Base-by-base conservation (phyloP, 2,797 vertebrate species). In the Tangara arthus region DNA sequence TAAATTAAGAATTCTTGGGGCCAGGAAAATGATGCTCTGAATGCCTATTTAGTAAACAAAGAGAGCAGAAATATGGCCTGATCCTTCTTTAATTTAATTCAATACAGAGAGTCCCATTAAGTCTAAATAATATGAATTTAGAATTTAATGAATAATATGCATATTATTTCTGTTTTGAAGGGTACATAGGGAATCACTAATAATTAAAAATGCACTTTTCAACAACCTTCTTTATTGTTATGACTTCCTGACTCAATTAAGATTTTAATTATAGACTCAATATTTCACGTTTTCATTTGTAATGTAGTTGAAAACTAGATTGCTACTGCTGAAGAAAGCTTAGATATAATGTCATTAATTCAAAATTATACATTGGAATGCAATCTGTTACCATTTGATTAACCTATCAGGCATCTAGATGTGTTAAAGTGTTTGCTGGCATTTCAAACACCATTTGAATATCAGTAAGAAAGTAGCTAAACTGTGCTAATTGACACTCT, bases 401-500 rank as follows among this genome's bases (percentile, higher is more conserved):
- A 93, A 77, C 37, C 59, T 90, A 68, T 68, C 39, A 82, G 41
- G 21, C 59, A 84, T 84, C 39, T 59, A 89, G 49, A 88, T 89
- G 81, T 59, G 22, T 70, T 87, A 26, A 90, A 81, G 9, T 30
- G 32, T 86, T 95, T 91, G 44, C 15, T 90, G 68, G 28, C 14
- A 22, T 89, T 91, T 78, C 42, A 63, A 60, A 94, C 91, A 11
- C 53, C 34, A 91, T 84, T 68, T 84, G 12, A 80, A 88, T 87
- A 82, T 78, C 80, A 93, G 75, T 87, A 81, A 80, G 19, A 80
- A 90, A 77, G 41, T 44, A 89, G 26, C 34, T 95, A 91, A 91
- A 84, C 27, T 69, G 30, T 82, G 32, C 32, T 95, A 96, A 96
- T 90, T 95, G 87, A 72, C 80, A 90, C 37, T 92, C 91, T 79